Evolutionary conservation across 2,797 vertebrate genomes (phyloP), one percentile per base, ranked within the genome.

Genomic region (Rhinogobio ventralis): DNA sequence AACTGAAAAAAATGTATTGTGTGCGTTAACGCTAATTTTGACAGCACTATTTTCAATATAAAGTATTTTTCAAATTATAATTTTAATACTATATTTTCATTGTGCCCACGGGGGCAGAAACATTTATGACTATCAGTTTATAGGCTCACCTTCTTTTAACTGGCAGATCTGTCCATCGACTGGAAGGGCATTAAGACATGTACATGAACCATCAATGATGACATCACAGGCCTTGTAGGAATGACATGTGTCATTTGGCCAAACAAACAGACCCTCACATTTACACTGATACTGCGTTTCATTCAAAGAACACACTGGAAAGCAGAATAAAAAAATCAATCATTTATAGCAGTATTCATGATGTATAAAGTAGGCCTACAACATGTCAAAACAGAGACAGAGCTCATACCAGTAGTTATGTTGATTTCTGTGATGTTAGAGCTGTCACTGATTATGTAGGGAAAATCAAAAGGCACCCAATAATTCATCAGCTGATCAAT

Each of bases 151-250:
- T 94, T 91, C 94, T 94, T 84, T 45, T 30, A 87, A 89, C 75
- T 94, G 91, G 75, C 96, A 97, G 83, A 92, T 94, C 78, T 90
- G 85, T 80, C 93, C 91, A 0, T 87, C 19, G 2, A 86, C 28
- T 88, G 95, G 94, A 68, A 93, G 33, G 55, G 77, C 71, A 67
- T 80, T 93, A 42, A 89, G 82, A 80, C 95, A 96, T 42, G 79
- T 30, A 67, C 96, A 97, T 0, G 64, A 72, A 17, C 75, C 53
- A 36, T 30, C 28, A 0, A 33, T 10, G 57, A 78, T 46, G 46
- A 66, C 86, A 42, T 88, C 79, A 85, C 93, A 94, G 39, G 45
- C 19, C 30, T 86, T 53, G 39, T 92, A 90, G 33, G 45, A 85
- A 14, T 45, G 74, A 72, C 86, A 87, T 17, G 77, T 84, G 20